Base-by-base conservation (phyloP, 2,113 vertebrate genomes). In the Notothenia rossii region DNA sequence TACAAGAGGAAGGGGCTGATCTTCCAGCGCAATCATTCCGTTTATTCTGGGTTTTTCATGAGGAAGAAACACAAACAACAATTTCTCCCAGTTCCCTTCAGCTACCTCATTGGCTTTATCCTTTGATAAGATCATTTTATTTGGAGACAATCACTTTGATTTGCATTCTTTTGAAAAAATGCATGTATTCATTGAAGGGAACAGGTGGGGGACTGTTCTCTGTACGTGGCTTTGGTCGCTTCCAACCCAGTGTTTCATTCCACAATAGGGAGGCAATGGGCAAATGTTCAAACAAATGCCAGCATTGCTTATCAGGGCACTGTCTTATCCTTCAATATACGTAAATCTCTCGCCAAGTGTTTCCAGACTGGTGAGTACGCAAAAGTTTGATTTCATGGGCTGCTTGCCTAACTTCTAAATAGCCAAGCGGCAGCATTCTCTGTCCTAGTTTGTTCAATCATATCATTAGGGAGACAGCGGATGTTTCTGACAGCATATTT, bases 161-260 rank as follows among this genome's bases (percentile, higher is more conserved):
- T 86, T 85, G 83, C 81, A 64, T 86, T 80, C 65, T 60, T 88
- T 77, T 86, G 75, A 74, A 69, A 11, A 48, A 13, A 3, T 15
- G 50, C 49, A 25, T 61, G n/a, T 79, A 88, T 81, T 83, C 68
- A 76, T 73, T n/a, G 55, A 53, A 75, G 74, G 67, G 60, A 89
- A 83, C 86, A 89, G 88, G 89, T 90, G 83, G 80, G 68, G 46
- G 67, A 67, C 77, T 40, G 84, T 72, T 81, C 72, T 85, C 66
- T 75, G 55, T 75, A 83, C 65, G 62, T 50, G 53, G 75, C 80
- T 48, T 55, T 61, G 87, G 72, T 80, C 53, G 15, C 75, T 85
- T 79, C 78, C 74, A 64, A 82, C 83, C 22, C 79, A 70, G 64
- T 51, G 66, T 90, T 86, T 92, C 86, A 91, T 85, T 82, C 84